phyloP scores from a whole-genome alignment of 1,140 invertebrate species.

The Limonius californicus region DNA sequence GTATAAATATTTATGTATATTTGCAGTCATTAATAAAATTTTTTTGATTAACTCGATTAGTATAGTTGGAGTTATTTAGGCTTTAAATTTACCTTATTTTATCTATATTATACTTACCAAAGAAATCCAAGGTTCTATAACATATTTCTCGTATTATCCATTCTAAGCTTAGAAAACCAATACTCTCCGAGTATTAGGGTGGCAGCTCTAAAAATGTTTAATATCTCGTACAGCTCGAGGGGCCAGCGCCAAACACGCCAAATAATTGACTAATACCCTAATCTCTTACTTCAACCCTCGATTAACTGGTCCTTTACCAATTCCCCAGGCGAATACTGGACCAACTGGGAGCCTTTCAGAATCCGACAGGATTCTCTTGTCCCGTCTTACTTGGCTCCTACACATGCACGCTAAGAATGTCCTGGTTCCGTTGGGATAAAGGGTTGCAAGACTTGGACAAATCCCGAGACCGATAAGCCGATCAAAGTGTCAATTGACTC shows the following conservation, averaged over 20 bases:
- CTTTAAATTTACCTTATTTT: too few relatives aligned
- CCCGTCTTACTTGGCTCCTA: background rate
- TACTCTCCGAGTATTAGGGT: too few relatives aligned
- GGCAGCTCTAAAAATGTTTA: conserved; percentile 11
- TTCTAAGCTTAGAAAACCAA: too few relatives aligned
- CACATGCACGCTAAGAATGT: conserved; percentile 5
- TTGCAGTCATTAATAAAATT: too few relatives aligned
- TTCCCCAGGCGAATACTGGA: background rate
- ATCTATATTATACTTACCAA: too few relatives aligned
- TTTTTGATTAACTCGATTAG: too few relatives aligned
- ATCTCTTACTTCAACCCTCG: conserved; percentile 15
- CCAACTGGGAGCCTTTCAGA: background rate
- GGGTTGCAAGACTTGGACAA: conserved; percentile 5
- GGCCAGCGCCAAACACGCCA: conserved; percentile 17
- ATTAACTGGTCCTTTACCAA: conserved; percentile 15
- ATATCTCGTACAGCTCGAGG: background rate
- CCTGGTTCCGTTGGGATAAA: background rate
- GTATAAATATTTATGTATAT: too few relatives aligned
- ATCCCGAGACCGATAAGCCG: conserved; percentile 3
- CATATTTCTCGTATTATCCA: too few relatives aligned
- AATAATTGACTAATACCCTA: conserved; percentile 22
- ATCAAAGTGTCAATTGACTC: conserved; percentile 14
- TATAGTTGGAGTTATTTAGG: too few relatives aligned
- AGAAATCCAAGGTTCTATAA: too few relatives aligned
- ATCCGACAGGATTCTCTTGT: background rate